phyloP scores from a whole-genome alignment of 2,888 invertebrate genomes.

The Lithophane socia region DNA sequence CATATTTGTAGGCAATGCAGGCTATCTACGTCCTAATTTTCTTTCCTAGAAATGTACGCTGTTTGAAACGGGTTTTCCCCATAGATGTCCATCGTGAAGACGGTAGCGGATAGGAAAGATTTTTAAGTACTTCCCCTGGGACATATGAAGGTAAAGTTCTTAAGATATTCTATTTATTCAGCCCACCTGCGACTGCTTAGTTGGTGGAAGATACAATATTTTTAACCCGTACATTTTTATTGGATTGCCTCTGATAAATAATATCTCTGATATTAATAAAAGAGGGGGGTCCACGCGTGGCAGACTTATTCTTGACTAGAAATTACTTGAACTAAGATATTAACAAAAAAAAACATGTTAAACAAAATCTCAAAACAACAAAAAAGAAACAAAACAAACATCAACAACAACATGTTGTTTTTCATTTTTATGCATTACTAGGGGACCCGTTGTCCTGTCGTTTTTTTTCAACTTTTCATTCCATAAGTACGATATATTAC shows the following conservation, averaged over 20 bases:
- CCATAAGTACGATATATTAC: no score
- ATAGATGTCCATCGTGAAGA: constrained; percentile 8
- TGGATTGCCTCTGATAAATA: not conserved
- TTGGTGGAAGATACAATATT: not conserved
- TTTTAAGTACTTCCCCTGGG: constrained; percentile 15
- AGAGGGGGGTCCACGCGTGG: not conserved
- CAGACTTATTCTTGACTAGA: not conserved
- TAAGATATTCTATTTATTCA: not conserved
- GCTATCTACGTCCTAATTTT: not conserved
- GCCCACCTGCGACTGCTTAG: not conserved
- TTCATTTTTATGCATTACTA: no score
- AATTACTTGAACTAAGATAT: no score
- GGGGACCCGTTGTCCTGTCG: no score
- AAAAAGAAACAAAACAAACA: no score
- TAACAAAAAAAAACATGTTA: no score
- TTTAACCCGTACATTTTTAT: not conserved
- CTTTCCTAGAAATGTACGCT: not conserved
- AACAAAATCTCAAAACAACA: no score
- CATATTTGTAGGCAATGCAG: no score
- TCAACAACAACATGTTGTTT: no score
- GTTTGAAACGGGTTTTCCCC: constrained; percentile 1
- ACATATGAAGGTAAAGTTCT: not conserved
- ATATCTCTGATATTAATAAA: no score
- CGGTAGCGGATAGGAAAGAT: not conserved
- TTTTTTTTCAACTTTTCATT: no score